phyloP scores from a whole-genome alignment of 1,140 invertebrate species.

The Leptinotarsa undecemlineata region DNA sequence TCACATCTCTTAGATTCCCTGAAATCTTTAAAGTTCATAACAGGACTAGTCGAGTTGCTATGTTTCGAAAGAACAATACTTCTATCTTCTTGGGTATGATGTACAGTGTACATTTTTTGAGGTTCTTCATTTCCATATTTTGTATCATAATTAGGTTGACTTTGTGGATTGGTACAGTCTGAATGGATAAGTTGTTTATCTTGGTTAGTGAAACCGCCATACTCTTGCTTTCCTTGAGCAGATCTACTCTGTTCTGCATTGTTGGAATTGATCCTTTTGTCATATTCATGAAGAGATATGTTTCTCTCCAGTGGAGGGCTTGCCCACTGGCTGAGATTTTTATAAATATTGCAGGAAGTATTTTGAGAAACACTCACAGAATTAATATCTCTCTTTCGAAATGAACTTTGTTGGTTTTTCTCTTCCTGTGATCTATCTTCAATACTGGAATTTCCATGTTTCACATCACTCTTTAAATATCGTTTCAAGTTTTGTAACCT shows the following conservation, averaged over 20 bases:
- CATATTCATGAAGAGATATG: not conserved
- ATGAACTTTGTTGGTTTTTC: not conserved
- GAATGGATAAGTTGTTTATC: no score
- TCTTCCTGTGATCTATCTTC: not conserved
- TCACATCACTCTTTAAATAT: not conserved
- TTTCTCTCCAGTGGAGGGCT: not conserved
- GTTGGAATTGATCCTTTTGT: no score
- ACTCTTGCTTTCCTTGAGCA: no score
- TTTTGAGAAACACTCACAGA: not conserved
- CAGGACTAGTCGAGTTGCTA: not conserved
- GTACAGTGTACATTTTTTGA: not conserved
- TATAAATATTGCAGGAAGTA: not conserved
- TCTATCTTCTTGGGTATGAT: not conserved
- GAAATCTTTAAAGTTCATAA: not conserved
- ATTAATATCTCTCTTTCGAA: not conserved
- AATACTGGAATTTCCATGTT: not conserved
- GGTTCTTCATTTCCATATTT: no score
- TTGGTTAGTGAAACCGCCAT: no score
- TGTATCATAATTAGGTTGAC: no score
- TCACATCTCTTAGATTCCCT: not conserved
- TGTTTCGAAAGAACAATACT: not conserved
- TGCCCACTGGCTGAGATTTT: not conserved
- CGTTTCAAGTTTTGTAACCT: constrained; percentile 9
- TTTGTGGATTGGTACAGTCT: no score
- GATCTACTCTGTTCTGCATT: no score